A percentile compares a stretch with the other conserved stretches of the same genome.
phyloP scores from a whole-genome alignment of 2,888 invertebrate genomes.

The Mellilla xanthometata region DNA sequence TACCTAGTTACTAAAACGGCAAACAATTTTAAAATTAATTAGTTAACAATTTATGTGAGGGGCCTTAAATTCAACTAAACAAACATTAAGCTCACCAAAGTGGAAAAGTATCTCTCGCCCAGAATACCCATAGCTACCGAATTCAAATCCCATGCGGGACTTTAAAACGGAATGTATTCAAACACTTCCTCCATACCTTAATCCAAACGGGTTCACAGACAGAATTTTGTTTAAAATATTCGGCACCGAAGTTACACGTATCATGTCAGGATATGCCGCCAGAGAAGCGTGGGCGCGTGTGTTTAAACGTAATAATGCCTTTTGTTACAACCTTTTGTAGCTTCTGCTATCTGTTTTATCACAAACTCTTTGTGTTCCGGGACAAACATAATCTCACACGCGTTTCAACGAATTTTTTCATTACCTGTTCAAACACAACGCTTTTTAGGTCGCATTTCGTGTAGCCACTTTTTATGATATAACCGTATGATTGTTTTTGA shows the following conservation, averaged over 20 bases:
- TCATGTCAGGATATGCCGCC: slow-evolving; percentile 22
- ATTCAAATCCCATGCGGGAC: not conserved
- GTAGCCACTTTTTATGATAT: slow-evolving; percentile 20
- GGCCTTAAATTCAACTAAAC: no score
- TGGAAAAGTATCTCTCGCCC: not conserved
- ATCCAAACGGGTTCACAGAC: slow-evolving; percentile 19
- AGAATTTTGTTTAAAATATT: slow-evolving; percentile 20
- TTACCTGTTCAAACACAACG: slow-evolving; percentile 4
- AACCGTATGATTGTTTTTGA: slow-evolving; percentile 39
- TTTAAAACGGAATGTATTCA: slow-evolving; percentile 9
- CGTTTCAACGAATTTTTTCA: slow-evolving; percentile 14
- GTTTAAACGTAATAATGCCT: slow-evolving; percentile 63
- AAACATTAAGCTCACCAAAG: not conserved
- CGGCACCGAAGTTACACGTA: slow-evolving; percentile 18
- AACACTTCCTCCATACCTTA: slow-evolving; percentile 14
- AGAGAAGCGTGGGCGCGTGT: slow-evolving; percentile 40
- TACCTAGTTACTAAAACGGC: no score
- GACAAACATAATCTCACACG: slow-evolving; percentile 21
- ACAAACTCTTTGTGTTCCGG: slow-evolving; percentile 57
- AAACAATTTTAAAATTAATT: no score
- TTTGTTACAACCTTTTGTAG: slow-evolving; percentile 71
- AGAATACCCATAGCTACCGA: not conserved
- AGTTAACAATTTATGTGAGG: no score
- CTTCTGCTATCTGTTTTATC: slow-evolving; percentile 73
- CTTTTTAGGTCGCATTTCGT: slow-evolving; percentile 37